A percentile compares a stretch with the other conserved stretches of the same genome.
These are phyloP conservation scores for Cebidichthys violaceus DNA, from an alignment of 2,113 vertebrate species.

Conservation along the genomic window DNA sequence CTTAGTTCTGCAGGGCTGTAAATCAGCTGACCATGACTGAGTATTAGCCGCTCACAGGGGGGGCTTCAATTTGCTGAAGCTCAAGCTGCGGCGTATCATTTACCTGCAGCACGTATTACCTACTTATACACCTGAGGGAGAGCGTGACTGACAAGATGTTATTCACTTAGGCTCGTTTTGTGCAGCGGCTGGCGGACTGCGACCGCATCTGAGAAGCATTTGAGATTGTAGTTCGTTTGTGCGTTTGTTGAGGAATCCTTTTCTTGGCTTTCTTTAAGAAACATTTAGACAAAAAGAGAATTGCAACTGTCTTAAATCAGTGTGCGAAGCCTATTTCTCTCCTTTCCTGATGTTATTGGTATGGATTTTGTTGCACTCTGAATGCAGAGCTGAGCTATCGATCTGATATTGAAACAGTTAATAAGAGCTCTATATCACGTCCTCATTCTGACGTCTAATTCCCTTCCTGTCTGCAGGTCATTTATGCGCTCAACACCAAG, in stretches of 20 bases:
- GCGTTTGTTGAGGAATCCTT: too few species aligned
- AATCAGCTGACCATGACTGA: constrained; percentile 47
- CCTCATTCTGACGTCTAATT: constrained; percentile 30
- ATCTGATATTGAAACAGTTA: constrained; percentile 39
- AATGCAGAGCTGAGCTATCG: constrained; percentile 27
- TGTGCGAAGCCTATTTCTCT: neutral
- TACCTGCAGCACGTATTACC: constrained; percentile 38
- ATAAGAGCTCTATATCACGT: neutral
- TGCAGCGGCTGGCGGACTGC: neutral
- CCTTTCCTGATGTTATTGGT: constrained; percentile 1
- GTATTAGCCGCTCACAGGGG: constrained; percentile 33
- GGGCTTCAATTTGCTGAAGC: constrained; percentile 35
- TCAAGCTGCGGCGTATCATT: constrained; percentile 39
- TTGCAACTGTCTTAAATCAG: neutral
- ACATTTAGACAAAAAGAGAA: too few species aligned
- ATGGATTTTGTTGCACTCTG: constrained; percentile 33
- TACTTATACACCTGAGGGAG: constrained; percentile 12
- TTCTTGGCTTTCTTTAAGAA: too few species aligned
- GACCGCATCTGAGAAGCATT: neutral
- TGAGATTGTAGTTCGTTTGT: neutral
- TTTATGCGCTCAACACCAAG: constrained; percentile 98
- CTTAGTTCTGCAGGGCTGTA: neutral
- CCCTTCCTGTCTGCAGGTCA: constrained; percentile 86
- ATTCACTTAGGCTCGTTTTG: constrained; percentile 34
- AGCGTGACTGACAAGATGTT: constrained; percentile 41